Evolutionary conservation across 2,113 vertebrate species (phyloP).

Genomic region (Dipodomys spectabilis): DNA sequence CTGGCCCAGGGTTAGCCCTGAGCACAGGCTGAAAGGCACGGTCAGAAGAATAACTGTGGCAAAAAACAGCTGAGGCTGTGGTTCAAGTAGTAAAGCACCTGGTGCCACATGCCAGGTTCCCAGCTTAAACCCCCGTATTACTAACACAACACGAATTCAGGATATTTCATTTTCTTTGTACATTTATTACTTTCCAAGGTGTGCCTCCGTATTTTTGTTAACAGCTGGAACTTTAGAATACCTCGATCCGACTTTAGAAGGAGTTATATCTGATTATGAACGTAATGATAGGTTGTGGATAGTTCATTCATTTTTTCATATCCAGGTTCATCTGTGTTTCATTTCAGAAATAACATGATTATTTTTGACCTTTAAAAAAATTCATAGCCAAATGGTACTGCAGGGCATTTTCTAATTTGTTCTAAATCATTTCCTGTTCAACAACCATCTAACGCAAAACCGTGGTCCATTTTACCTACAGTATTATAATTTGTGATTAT

Average conservation of each 20-base stretch:
- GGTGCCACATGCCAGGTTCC: too few relatives aligned
- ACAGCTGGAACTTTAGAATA: not conserved
- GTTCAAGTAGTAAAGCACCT: too few relatives aligned
- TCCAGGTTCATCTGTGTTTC: not conserved
- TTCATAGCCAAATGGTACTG: not conserved
- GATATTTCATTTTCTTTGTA: not conserved
- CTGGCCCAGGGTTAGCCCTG: too few relatives aligned
- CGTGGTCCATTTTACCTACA: constrained; percentile 18
- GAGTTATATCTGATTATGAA: not conserved
- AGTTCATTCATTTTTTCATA: constrained; percentile 37
- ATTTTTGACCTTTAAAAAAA: constrained; percentile 53
- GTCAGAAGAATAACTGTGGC: too few relatives aligned
- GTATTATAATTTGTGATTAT: not conserved
- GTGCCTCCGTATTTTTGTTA: accelerated
- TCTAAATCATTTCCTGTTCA: constrained; percentile 22
- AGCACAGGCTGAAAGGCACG: too few relatives aligned
- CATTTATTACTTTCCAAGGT: not conserved
- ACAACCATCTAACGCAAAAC: constrained; percentile 13
- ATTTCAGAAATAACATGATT: constrained; percentile 41
- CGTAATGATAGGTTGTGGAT: not conserved
- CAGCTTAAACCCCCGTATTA: too few relatives aligned
- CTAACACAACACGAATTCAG: too few relatives aligned
- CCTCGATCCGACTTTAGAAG: constrained; percentile 13
- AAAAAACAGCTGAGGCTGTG: too few relatives aligned
- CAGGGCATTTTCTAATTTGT: not conserved